A percentile compares a stretch with the other conserved stretches of the same genome.
phyloP scores from a whole-genome alignment of 2,888 invertebrate species.

The Shargacucullia verbasci region DNA sequence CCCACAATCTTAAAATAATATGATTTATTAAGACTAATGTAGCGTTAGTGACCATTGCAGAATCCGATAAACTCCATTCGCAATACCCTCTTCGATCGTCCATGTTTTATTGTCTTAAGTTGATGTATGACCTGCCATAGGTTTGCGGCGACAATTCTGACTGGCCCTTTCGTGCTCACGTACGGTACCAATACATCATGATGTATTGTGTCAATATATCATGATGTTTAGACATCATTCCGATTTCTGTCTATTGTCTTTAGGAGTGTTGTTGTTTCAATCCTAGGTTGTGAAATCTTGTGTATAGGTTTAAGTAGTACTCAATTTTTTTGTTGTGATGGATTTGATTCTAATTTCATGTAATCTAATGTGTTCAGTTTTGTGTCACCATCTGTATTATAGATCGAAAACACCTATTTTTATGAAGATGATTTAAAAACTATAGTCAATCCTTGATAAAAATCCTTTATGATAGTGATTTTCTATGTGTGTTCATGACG shows the following conservation, averaged over 20 bases:
- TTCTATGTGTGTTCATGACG: no score
- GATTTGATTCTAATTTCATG: no score
- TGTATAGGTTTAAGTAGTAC: not conserved
- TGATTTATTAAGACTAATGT: constrained; percentile 53
- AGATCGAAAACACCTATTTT: no score
- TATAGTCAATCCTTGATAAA: no score
- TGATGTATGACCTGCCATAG: constrained; percentile 56
- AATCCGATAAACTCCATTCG: constrained; percentile 47
- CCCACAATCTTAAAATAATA: constrained; percentile 23
- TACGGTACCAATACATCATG: constrained; percentile 44
- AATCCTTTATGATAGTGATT: no score
- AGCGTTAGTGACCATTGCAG: constrained; percentile 45
- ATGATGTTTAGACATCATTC: constrained; percentile 43
- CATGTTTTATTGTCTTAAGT: constrained; percentile 59
- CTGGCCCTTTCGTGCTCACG: constrained; percentile 48
- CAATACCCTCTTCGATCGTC: constrained; percentile 48
- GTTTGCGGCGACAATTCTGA: constrained; percentile 52
- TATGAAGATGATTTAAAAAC: no score
- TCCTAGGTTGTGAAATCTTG: constrained; percentile 11
- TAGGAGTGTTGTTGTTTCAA: constrained; percentile 2
- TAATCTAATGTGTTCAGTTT: no score
- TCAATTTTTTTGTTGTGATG: no score
- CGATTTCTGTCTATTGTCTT: constrained; percentile 43
- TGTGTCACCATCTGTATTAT: no score
- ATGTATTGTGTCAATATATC: constrained; percentile 44